Percentiles rank a stretch among this genome's conserved stretches.
These are phyloP conservation scores for Vulpes ferrilata DNA, from an alignment of 2,113 vertebrate genomes.

Conservation along the genomic window DNA sequence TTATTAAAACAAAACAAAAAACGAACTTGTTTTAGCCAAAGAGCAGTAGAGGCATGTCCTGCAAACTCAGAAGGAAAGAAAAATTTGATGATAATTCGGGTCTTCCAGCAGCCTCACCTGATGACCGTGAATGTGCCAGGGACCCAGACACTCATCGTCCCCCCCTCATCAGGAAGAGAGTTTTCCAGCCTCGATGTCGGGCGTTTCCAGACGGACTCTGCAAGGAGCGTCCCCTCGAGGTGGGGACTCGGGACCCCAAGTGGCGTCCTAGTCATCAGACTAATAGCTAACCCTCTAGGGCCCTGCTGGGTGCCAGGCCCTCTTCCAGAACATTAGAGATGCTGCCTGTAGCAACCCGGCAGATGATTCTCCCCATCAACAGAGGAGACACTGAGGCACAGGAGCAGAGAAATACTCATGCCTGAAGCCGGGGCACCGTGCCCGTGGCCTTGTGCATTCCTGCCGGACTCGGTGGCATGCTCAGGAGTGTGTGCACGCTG, in stretches of 20 bases:
- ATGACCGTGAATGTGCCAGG: fast-evolving
- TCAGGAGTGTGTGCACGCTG: fast-evolving
- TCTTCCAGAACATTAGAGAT: fast-evolving
- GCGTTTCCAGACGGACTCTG: neutral
- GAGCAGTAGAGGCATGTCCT: neutral
- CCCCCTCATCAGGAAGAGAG: fast-evolving
- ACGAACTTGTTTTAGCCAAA: neutral
- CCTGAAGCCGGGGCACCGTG: too few relatives aligned
- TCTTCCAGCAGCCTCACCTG: fast-evolving
- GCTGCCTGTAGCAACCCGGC: neutral
- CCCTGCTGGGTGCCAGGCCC: neutral
- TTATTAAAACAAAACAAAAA: neutral
- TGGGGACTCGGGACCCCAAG: fast-evolving
- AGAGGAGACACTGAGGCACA: neutral
- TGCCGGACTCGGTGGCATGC: too few relatives aligned
- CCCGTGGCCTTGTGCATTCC: too few relatives aligned
- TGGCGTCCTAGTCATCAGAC: fast-evolving
- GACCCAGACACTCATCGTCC: neutral
- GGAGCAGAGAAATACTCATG: too few relatives aligned
- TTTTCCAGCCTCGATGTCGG: fast-evolving
- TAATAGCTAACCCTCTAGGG: fast-evolving
- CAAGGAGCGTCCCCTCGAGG: fast-evolving
- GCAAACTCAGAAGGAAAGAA: neutral
- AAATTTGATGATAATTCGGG: fast-evolving
- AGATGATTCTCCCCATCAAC: fast-evolving